Base-by-base conservation (phyloP, 1,140 invertebrate species). In the Bombus confusus region DNA sequence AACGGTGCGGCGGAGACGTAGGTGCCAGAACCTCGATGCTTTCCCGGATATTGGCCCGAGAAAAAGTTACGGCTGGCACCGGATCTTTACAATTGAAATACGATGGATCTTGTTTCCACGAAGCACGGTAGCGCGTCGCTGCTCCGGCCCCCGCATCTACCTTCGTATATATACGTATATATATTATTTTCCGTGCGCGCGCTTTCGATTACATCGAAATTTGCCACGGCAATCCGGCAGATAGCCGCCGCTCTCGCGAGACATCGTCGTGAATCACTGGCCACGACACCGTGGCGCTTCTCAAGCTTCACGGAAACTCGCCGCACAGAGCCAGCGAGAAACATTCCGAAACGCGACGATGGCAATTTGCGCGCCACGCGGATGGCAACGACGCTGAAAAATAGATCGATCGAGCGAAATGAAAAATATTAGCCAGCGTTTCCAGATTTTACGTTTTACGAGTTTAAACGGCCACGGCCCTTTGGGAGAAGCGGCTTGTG, bases 1-100 rank as follows among this genome's bases (percentile, higher is more conserved):
- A 52, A 52, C 47, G 47, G 18, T 6, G 22, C 47, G 47, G 18
- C 18, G 18, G 47, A 52, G 47, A 52, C 47, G 18, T 52, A 52
- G 47, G 47, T 52, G 47, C 47, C 47, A 52, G 47, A 52, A 52
- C 1, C 47, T 52, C 47, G 18, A 52, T 52, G 47, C 47, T 52
- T 52, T 52, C 18, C 18, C 47, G 47, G 47, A 52, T 52, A 52
- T 75, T 73, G 84, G 69, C 41, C n/a, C 52, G 75, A 75, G 88
- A 86, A 88, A 88, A 86, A 9, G 37, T 77, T 72, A 15, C 74
- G 86, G 68, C 64, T 83, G 72, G 18, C 47, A 52, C 18, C 18
- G 47, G 47, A 22, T 52, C 47, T 84, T 89, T 90, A 87, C 86
- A 87, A 90, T 87, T 83, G 89, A 85, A 89, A 89, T 62, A 87